Evolutionary conservation across 2,888 invertebrate genomes (phyloP).

Genomic region (Slavum lentiscoides): DNA sequence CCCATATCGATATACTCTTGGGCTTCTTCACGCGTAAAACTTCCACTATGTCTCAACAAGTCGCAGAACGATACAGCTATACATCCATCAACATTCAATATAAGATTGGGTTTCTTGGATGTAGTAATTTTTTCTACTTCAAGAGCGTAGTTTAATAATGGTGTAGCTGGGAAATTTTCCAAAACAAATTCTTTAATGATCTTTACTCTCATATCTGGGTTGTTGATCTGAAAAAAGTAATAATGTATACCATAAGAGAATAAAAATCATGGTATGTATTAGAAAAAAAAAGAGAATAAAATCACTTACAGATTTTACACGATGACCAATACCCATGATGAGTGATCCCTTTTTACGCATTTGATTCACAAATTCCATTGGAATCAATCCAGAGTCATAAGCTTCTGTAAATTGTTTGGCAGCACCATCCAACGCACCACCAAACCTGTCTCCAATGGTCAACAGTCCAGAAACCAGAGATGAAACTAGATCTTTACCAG

Average conservation of each 20-base stretch:
- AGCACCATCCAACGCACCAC: slow-evolving; percentile 97
- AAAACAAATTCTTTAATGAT: slow-evolving; percentile 95
- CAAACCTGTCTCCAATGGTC: slow-evolving; percentile 98
- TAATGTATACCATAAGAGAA: neutral
- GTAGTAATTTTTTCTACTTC: slow-evolving; percentile 99
- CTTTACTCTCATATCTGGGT: slow-evolving; percentile 97
- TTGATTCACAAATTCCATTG: slow-evolving; percentile 97
- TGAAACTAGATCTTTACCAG: slow-evolving; percentile 96
- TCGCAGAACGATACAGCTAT: slow-evolving; percentile 98
- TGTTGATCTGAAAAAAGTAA: slow-evolving; percentile 72
- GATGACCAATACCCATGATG: slow-evolving; percentile 99
- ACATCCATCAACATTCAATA: slow-evolving; percentile 97
- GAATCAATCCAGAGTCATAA: slow-evolving; percentile 89
- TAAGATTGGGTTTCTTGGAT: slow-evolving; percentile 99
- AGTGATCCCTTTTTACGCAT: slow-evolving; percentile 96
- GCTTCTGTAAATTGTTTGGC: slow-evolving; percentile 96
- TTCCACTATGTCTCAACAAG: slow-evolving; percentile 88
- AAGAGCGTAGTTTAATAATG: slow-evolving; percentile 91
- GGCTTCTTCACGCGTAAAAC: slow-evolving; percentile 95
- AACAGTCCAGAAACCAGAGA: slow-evolving; percentile 93
- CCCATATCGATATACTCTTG: slow-evolving; percentile 97
- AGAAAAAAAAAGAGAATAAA: neutral
- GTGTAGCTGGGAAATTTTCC: slow-evolving; percentile 90
- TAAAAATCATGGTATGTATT: neutral
- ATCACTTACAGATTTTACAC: slow-evolving; percentile 69